Base-by-base conservation (phyloP, 2,888 invertebrate genomes). In the Orthosia cruda region DNA sequence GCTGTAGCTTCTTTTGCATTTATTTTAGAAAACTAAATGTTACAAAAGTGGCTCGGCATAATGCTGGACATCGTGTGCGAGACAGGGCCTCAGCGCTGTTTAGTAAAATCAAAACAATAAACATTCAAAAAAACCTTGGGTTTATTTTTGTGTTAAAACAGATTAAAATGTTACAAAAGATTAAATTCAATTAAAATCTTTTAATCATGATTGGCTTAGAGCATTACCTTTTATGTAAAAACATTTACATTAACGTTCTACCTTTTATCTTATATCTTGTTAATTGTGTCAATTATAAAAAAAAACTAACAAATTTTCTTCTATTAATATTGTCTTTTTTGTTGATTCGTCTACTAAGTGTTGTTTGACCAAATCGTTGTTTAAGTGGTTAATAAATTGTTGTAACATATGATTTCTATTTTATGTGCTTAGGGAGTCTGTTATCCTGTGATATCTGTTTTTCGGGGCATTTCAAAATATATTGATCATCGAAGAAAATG, bases 341-440 rank as follows among this genome's bases (percentile, higher is more conserved):
- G 74, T 85, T 83, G 72, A 76, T 77, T 85, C 71, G 82, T 93
- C 73, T 90, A 88, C 81, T 94, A 94, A 92, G 92, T 93, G 91
- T 92, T 92, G 87, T 92, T 91, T 91, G 95, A 94, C 95, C 95
- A 95, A 94, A 91, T 92, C 89, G 93, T 95, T 94, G 90, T 92
- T 93, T 93, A 92, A 91, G 89, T 92, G 83, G 82, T 91, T 89
- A 89, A 61, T 61, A 54, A 79, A 88, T 92, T 87, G 87, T 92
- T 93, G 88, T 81, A 88, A 74, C 4, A 66, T 87, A 92, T 92
- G 86, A 77, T 93, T 92, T 94, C 89, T 90, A 88, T 88, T 86
- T 83, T 45, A 55, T 57, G 73, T 78, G 11, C 74, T 81, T 76
- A 54, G 16, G 20, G 70, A 71, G 74, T 75, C 63, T 77, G 72